Percentiles rank a stretch among this genome's conserved stretches.
Conservation (phyloP, 2,113 vertebrate genomes). For the Engraulis encrasicolus region DNA sequence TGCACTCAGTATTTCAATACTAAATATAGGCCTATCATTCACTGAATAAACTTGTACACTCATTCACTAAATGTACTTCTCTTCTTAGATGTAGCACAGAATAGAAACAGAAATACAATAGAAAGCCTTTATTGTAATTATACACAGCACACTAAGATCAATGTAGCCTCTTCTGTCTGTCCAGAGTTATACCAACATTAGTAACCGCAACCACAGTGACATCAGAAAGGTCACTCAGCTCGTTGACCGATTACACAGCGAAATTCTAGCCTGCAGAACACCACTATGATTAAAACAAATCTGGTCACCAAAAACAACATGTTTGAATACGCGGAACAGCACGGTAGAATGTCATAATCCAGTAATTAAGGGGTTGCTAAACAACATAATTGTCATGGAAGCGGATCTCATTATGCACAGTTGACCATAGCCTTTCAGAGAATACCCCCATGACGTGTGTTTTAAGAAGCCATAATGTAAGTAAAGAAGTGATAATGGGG, state of each 20-base stretch:
- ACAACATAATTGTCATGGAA: not conserved
- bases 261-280: not conserved
- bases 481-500: slow-evolving; percentile 2
- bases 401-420: not conserved
- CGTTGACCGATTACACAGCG: not conserved
- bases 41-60: not conserved
- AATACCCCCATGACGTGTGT: not conserved
- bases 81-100: too few relatives aligned
- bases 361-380: not conserved
- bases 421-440: not conserved
- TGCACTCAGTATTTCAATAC: too few relatives aligned
- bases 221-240: not conserved
- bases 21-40: too few relatives aligned
- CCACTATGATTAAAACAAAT: not conserved
- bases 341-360: not conserved
- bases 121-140: too few relatives aligned
- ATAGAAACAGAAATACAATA: too few relatives aligned
- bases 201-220: not conserved
- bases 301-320: not conserved
- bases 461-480: not conserved
- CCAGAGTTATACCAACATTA: not conserved
- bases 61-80: too few relatives aligned
- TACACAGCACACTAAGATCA: too few relatives aligned
- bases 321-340: not conserved
- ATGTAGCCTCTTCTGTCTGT: not conserved